Evolutionary conservation across 2,888 invertebrate genomes (phyloP), one percentile per base, ranked within the genome.

Genomic region (Malacosoma neustria): DNA sequence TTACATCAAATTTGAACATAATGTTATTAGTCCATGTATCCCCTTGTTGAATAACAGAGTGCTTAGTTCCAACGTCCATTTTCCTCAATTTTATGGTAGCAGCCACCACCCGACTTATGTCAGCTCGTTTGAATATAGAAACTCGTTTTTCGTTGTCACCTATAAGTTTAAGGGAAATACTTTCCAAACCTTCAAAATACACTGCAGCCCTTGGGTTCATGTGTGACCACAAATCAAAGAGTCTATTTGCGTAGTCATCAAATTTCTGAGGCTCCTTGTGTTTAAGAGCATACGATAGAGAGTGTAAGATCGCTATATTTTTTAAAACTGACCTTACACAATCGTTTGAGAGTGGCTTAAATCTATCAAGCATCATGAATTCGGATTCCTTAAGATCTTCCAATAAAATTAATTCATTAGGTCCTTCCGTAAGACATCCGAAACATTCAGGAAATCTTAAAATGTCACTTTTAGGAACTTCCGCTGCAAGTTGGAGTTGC

Each of bases 1-100:
- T 46, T 49, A 54, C 69, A 51, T 59, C 39, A 31, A 54, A 44
- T 40, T 38, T 58, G 34, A 62, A 70, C 50, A 72, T 49, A n/a
- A 72, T 50, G 39, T 72, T 72, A 30, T 70, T 72, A 1, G 58
- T 65, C 71, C 72, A 72, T 12, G 57, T 51, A 38, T 72, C 72
- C 4, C 72, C 72, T 38, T 72, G 72, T 30, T 50, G 50, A 11
- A 72, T 57, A 3, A 69, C 46, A 5, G 55, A 39, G 41, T 57
- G 50, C 41, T 58, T 63, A 3, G 54, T 54, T 1, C 42, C 42
- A 2, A 14, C 14, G 11, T 62, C 41, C 6, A 6, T 1, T 13
- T 36, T 30, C 5, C 11, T 9, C 11, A 32, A 22, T 13, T 39
- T 34, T 14, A 11, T 13, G 1, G 35, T 15, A 1, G 14, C 29